Percentiles rank a stretch among this genome's conserved stretches.
Evolutionary conservation across 2,797 vertebrate genomes (phyloP).

Genomic region (Zalophus californianus): DNA sequence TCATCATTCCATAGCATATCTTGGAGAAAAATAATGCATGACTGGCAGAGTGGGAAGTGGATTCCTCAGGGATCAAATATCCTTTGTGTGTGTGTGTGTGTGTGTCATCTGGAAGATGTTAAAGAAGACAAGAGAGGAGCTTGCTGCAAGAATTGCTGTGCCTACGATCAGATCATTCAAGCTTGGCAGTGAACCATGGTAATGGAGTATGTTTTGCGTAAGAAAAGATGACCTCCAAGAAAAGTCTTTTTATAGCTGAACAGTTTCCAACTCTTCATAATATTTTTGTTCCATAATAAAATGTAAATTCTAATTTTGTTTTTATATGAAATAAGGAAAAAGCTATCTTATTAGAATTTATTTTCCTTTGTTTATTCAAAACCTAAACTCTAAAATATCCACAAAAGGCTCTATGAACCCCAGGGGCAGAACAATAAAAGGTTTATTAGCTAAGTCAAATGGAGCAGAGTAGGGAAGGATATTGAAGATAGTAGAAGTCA

Average conservation of each 20-base stretch:
- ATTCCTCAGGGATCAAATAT: conserved; percentile 26
- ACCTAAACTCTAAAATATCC: neutral
- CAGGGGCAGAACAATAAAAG: conserved; percentile 1
- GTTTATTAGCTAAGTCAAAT: conserved; percentile 24
- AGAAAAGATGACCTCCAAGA: neutral
- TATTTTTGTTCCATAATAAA: conserved; percentile 21
- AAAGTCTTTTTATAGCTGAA: neutral
- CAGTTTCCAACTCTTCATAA: neutral
- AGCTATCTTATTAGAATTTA: conserved; percentile 23
- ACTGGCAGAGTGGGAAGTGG: neutral
- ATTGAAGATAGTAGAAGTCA: neutral
- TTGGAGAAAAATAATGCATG: conserved; percentile 9
- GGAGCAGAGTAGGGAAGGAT: neutral
- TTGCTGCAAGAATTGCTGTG: neutral
- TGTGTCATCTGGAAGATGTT: neutral
- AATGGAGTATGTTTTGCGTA: neutral
- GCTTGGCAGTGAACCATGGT: neutral
- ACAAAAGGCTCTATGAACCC: neutral
- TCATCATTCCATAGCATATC: neutral
- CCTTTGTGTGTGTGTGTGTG: neutral
- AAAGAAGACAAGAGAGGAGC: neutral
- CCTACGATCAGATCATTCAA: neutral
- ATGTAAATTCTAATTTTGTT: conserved; percentile 10
- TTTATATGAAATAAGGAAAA: conserved; percentile 41
- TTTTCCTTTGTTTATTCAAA: conserved; percentile 43